Base-by-base conservation (phyloP, 2,888 invertebrate species). In the Drosophila anomelani region DNA sequence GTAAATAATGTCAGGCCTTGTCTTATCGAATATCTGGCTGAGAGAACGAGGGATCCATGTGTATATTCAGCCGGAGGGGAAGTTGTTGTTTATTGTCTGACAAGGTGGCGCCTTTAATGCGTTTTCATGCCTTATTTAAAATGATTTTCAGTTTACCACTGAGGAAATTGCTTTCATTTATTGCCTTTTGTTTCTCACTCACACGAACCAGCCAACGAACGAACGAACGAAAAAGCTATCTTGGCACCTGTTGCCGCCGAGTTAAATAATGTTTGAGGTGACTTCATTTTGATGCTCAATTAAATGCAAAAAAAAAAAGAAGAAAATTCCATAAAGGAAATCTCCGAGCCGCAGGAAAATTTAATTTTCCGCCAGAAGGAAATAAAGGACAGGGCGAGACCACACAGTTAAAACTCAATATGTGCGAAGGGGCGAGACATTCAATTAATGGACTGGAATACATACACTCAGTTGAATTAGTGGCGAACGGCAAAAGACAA, bases 121-220 rank as follows among this genome's bases (percentile, higher is more conserved):
- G 53, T 79, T 88, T 86, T 84, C 79, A 85, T 84, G 89, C 87
- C 81, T 78, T 86, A 76, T 86, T 88, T 88, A 84, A 86, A 88
- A 87, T 84, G 70, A 84, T 88, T 85, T 88, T 86, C 76, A 64
- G 57, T 64, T 77, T 75, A 59, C 66, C 88, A 73, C 62, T 59
- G 81, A 71, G 77, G 76, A 85, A 88, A 83, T 85, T 70, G 76
- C 84, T 79, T 77, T 74, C 81, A 63, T 69, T 76, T 80, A 83
- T 88, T 78, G 75, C 68, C 66, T 67, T 73, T 78, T 76, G 54
- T 60, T 34, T 46, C 34, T 56, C 60, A n/a, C 76, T 68, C 38
- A 49, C 41, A 49, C 59, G 58, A 66, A 20, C 49, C 17, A 34
- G 13, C 29, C 17, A 34, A 17, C 29, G 8, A 29, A 29, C 29